Conservation (phyloP, 2,113 vertebrate species). For the Cavia porcellus region DNA sequence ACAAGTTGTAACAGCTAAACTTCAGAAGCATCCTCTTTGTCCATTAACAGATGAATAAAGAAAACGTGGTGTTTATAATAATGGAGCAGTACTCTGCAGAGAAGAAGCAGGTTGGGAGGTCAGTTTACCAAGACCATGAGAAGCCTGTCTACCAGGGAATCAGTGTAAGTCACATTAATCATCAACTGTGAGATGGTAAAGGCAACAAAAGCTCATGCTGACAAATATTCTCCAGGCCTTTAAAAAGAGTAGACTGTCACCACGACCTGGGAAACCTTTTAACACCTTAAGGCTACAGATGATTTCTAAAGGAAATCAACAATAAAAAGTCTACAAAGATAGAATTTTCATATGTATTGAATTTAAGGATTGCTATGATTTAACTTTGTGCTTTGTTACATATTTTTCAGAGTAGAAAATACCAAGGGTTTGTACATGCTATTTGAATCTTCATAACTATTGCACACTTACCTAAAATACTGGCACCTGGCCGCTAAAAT, state of each 20-base stretch:
- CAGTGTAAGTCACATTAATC: background rate
- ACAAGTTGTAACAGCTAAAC: background rate
- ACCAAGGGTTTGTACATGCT: conserved; percentile 27
- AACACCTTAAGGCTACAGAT: background rate
- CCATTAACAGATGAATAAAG: background rate
- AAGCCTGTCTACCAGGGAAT: background rate
- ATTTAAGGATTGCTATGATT: background rate
- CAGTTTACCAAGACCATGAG: background rate
- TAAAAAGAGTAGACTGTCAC: background rate
- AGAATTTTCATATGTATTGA: conserved; percentile 11
- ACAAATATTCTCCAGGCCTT: conserved; percentile 42
- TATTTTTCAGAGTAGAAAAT: conserved; percentile 62
- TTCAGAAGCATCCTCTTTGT: background rate
- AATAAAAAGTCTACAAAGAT: conserved; percentile 34
- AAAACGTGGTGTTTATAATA: background rate
- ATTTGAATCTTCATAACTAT: conserved; percentile 57
- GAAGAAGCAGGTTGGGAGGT: background rate
- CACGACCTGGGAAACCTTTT: background rate
- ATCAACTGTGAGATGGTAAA: background rate
- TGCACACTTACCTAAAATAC: conserved; percentile 95
- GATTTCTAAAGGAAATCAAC: conserved; percentile 39
- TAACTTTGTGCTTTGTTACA: conserved; percentile 1
- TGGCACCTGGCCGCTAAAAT: conserved; percentile 98
- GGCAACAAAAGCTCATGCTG: background rate
- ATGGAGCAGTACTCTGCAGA: no score